phyloP scores from a whole-genome alignment of 2,888 invertebrate genomes.

The Thera britannica region DNA sequence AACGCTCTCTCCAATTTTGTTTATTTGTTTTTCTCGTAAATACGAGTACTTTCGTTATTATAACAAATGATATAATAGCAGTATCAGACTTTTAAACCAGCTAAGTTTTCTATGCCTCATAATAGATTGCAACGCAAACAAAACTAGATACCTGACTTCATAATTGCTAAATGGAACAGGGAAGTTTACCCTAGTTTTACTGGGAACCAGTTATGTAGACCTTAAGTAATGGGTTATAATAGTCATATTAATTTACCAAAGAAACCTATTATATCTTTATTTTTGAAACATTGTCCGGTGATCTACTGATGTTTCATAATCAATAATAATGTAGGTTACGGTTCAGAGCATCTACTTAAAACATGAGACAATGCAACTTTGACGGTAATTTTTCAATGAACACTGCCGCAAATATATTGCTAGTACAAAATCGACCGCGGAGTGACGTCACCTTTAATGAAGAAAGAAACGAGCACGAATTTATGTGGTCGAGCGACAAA shows the following conservation, averaged over 20 bases:
- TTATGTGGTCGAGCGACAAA: slow-evolving; percentile 68
- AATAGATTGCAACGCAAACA: slow-evolving; percentile 19
- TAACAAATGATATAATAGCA: slow-evolving; percentile 4
- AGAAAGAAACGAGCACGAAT: slow-evolving; percentile 68
- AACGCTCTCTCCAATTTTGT: slow-evolving; percentile 32
- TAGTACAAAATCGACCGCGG: slow-evolving; percentile 63
- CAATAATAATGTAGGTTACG: slow-evolving; percentile 63
- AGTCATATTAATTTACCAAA: slow-evolving; percentile 10
- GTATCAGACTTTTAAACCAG: slow-evolving; percentile 7
- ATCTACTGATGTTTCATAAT: slow-evolving; percentile 58
- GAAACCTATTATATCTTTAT: slow-evolving; percentile 33
- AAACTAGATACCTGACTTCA: slow-evolving; percentile 19
- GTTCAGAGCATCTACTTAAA: slow-evolving; percentile 44
- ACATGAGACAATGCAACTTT: slow-evolving; percentile 74
- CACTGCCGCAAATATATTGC: slow-evolving; percentile 48
- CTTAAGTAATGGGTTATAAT: slow-evolving; percentile 10
- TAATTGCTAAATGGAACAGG: slow-evolving; percentile 21
- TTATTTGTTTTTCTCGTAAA: slow-evolving; percentile 24
- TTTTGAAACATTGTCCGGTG: slow-evolving; percentile 44
- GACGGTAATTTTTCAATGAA: slow-evolving; percentile 41
- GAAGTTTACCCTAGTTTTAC: slow-evolving; percentile 27
- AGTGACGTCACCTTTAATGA: slow-evolving; percentile 82
- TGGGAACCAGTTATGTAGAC: slow-evolving; percentile 7
- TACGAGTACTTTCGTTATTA: neutral
- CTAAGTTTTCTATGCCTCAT: slow-evolving; percentile 15